These are phyloP conservation scores for Gymnothorax javanicus DNA, from an alignment of 2,797 vertebrate species.

Conservation along the genomic window DNA sequence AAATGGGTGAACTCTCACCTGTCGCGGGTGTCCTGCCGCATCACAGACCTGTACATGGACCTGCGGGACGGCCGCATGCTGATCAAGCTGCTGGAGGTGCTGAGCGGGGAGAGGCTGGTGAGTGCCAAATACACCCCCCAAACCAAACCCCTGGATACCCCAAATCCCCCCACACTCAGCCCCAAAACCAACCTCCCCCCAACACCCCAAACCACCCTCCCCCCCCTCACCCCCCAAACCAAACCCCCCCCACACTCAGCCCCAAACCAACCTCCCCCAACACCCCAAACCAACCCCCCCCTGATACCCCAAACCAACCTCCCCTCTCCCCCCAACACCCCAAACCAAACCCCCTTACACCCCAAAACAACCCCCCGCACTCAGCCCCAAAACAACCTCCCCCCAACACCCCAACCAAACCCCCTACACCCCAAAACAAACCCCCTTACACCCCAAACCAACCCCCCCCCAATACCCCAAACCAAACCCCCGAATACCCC, in stretches of 20 bases:
- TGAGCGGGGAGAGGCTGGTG: conserved; percentile 81
- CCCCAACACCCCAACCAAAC: too few relatives aligned
- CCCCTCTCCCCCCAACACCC: too few relatives aligned
- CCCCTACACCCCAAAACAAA: too few relatives aligned
- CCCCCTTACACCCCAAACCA: too few relatives aligned
- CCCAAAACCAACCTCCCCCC: too few relatives aligned
- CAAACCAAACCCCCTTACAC: too few relatives aligned
- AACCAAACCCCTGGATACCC: background rate
- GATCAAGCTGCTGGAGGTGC: conserved; percentile 81
- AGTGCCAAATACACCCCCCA: conserved; percentile 44
- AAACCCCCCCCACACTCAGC: background rate
- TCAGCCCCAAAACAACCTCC: too few relatives aligned
- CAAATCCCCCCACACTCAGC: background rate
- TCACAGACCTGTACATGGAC: conserved; percentile 80
- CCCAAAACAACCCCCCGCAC: too few relatives aligned
- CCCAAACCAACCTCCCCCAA: background rate
- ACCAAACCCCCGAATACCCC: background rate
- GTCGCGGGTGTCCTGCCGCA: conserved; percentile 79
- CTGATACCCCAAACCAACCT: too few relatives aligned
- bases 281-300: background rate
- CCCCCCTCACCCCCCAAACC: too few relatives aligned
- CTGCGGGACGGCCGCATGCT: conserved; percentile 80
- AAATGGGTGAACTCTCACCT: conserved; percentile 85
- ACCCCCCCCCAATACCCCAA: background rate
- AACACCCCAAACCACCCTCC: too few relatives aligned